phyloP scores from a whole-genome alignment of 2,113 vertebrate species.

The Sinocyclocheilus anophthalmus region DNA sequence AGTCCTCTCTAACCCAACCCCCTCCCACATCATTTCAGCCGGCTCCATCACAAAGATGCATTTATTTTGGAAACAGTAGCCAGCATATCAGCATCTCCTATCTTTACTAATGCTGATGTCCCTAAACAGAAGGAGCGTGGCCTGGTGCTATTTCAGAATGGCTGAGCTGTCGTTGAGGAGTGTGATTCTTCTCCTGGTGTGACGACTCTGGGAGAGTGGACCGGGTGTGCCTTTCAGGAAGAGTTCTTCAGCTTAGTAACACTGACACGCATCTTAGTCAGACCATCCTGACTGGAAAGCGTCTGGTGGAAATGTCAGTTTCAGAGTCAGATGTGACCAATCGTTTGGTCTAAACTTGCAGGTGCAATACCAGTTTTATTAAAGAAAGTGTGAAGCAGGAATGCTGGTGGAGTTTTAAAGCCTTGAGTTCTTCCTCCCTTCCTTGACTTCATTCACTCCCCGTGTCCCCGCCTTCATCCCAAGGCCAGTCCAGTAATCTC shows the following conservation, averaged over 20 bases:
- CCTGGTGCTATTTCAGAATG: slow-evolving; percentile 28
- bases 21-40: slow-evolving; percentile 31
- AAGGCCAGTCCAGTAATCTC: slow-evolving; percentile 40
- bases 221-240: slow-evolving; percentile 35
- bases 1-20: slow-evolving; percentile 31
- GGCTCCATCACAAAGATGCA: slow-evolving; percentile 31
- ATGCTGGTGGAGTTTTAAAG: slow-evolving; percentile 18
- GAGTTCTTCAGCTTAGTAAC: slow-evolving; percentile 20
- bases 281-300: slow-evolving; percentile 30
- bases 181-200: not conserved
- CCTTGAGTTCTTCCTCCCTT: slow-evolving; percentile 39
- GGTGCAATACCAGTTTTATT: not conserved
- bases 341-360: slow-evolving; percentile 23
- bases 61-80: slow-evolving; percentile 59
- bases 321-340: not conserved
- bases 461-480: slow-evolving; percentile 35
- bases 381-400: not conserved
- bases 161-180: not conserved
- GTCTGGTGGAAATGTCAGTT: not conserved
- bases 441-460: slow-evolving; percentile 28
- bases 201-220: slow-evolving; percentile 12
- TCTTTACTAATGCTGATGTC: slow-evolving; percentile 50
- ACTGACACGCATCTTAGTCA: slow-evolving; percentile 4
- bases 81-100: slow-evolving; percentile 37
- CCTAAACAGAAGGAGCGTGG: slow-evolving; percentile 38